These are phyloP conservation scores for Coregonus clupeaformis DNA, from an alignment of 2,113 vertebrate species.

Conservation along the genomic window DNA sequence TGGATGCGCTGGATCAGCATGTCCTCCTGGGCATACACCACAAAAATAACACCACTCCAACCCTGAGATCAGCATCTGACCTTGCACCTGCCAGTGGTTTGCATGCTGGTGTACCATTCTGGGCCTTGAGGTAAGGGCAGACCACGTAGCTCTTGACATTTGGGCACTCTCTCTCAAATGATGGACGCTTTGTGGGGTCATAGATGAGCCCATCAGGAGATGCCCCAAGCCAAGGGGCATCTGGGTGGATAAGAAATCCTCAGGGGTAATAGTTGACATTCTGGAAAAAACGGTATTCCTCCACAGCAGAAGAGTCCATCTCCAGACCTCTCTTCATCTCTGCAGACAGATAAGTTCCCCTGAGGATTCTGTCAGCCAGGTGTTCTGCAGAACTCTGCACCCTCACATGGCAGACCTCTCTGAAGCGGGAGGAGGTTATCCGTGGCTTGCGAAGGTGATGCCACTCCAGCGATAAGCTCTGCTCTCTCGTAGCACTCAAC, in stretches of 20 bases:
- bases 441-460: neutral
- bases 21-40: conserved; percentile 20
- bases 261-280: conserved; percentile 13
- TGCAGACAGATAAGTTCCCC: conserved; percentile 18
- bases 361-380: conserved; percentile 13
- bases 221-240: conserved; percentile 15
- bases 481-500: conserved; percentile 10
- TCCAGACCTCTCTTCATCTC: conserved; percentile 28
- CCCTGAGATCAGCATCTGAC: conserved; percentile 18
- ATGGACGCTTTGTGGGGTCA: conserved; percentile 11
- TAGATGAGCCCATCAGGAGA: conserved; percentile 20
- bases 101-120: neutral
- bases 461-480: conserved; percentile 6
- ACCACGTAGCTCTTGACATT: conserved; percentile 32
- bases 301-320: conserved; percentile 15
- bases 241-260: conserved; percentile 20
- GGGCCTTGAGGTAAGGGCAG: conserved; percentile 7
- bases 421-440: conserved; percentile 8
- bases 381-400: conserved; percentile 21
- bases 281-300: neutral
- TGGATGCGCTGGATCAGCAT: neutral
- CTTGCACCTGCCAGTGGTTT: conserved; percentile 25
- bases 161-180: conserved; percentile 27
- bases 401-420: conserved; percentile 17
- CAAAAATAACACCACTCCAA: conserved; percentile 27